A percentile compares a stretch with the other conserved stretches of the same genome.
phyloP scores from a whole-genome alignment of 2,888 invertebrate species.

The Acronicta alni region DNA sequence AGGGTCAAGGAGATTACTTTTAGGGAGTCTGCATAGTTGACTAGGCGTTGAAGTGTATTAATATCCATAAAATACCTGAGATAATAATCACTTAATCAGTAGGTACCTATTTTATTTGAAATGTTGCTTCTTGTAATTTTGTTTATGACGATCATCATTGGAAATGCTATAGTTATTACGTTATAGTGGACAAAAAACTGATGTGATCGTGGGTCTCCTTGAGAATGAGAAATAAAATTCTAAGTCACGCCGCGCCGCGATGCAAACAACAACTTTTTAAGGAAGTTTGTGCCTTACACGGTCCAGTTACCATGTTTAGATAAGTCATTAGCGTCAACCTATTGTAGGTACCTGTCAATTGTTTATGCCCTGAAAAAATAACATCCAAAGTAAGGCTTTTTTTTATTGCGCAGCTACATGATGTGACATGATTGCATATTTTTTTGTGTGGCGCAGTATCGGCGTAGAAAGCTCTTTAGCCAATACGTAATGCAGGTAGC shows the following conservation, averaged over 20 bases:
- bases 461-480: constrained; percentile 16
- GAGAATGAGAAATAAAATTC: constrained; percentile 11
- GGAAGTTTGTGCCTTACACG: constrained; percentile 28
- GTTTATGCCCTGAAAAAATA: constrained; percentile 3
- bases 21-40: too few relatives aligned
- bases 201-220: constrained; percentile 15
- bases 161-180: constrained; percentile 1
- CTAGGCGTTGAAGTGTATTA: too few relatives aligned
- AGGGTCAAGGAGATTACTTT: too few relatives aligned
- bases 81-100: too few relatives aligned
- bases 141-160: neutral
- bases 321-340: constrained; percentile 18
- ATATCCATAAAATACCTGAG: too few relatives aligned
- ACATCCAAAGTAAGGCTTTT: too few relatives aligned
- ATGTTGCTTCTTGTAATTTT: too few relatives aligned
- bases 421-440: neutral
- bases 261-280: constrained; percentile 25
- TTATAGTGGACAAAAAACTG: constrained; percentile 10
- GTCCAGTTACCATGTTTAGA: constrained; percentile 7
- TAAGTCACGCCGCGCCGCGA: constrained; percentile 4
- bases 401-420: too few relatives aligned
- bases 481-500: constrained; percentile 9
- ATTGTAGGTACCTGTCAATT: constrained; percentile 1
- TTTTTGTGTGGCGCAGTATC: constrained; percentile 9
- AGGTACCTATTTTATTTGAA: too few relatives aligned